Evolutionary conservation across 2,888 invertebrate species (phyloP).

Genomic region (Scrobipalpa costella): DNA sequence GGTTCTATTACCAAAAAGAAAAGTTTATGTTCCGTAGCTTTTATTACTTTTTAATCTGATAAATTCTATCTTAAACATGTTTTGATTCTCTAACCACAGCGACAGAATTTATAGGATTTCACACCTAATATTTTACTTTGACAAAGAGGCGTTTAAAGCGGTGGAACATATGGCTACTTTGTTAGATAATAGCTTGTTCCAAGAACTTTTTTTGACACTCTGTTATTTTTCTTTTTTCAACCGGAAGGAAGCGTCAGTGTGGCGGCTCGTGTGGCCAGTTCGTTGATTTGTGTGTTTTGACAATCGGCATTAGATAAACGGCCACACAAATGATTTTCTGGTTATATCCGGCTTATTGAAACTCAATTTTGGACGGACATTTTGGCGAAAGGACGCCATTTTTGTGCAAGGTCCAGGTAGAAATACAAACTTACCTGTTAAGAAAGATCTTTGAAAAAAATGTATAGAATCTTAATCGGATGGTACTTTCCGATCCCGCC

Average conservation of each 20-base stretch:
- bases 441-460: neutral
- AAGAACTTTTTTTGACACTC: slow-evolving; percentile 42
- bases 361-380: slow-evolving; percentile 13
- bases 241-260: slow-evolving; percentile 70
- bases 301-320: slow-evolving; percentile 59
- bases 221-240: slow-evolving; percentile 47
- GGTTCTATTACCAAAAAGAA: too few relatives aligned
- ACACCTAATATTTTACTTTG: slow-evolving; percentile 51
- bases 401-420: slow-evolving; percentile 54
- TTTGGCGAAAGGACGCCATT: slow-evolving; percentile 29
- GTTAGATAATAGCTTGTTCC: slow-evolving; percentile 46
- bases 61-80: slow-evolving; percentile 34
- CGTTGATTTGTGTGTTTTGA: slow-evolving; percentile 70
- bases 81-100: slow-evolving; percentile 20
- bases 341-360: slow-evolving; percentile 42
- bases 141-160: slow-evolving; percentile 43
- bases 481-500: slow-evolving; percentile 52
- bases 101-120: slow-evolving; percentile 53
- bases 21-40: neutral
- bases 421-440: slow-evolving; percentile 22
- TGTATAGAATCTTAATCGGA: slow-evolving; percentile 40
- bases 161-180: slow-evolving; percentile 52
- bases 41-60: neutral
- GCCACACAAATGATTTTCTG: slow-evolving; percentile 46
- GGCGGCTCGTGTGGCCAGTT: slow-evolving; percentile 57